phyloP scores from a whole-genome alignment of 2,797 vertebrate genomes.

The Nannoperca australis region DNA sequence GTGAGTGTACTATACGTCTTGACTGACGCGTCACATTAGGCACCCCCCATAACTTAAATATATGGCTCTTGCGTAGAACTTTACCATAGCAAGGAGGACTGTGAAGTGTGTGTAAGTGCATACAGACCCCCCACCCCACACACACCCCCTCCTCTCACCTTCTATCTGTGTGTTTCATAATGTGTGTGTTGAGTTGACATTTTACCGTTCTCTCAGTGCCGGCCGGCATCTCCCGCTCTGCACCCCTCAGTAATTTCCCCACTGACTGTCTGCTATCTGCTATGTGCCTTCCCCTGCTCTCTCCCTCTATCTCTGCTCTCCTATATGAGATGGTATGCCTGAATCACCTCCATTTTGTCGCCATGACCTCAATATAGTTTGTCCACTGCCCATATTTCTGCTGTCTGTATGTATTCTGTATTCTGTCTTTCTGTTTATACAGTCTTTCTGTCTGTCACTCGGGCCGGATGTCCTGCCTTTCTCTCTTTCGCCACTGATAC shows the following conservation, averaged over 20 bases:
- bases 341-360: slow-evolving; percentile 68
- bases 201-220: slow-evolving; percentile 60
- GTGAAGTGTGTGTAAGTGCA: not conserved
- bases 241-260: slow-evolving; percentile 77
- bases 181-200: slow-evolving; percentile 78
- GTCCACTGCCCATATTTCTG: slow-evolving; percentile 40
- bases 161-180: slow-evolving; percentile 52
- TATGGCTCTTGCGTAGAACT: slow-evolving; percentile 13
- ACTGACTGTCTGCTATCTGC: slow-evolving; percentile 74
- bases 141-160: not conserved
- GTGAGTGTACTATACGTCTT: slow-evolving; percentile 22
- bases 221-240: slow-evolving; percentile 50
- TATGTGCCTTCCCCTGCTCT: slow-evolving; percentile 47
- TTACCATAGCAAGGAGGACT: slow-evolving; percentile 14
- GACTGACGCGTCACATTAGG: slow-evolving; percentile 34
- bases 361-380: slow-evolving; percentile 66
- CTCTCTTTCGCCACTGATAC: slow-evolving; percentile 49
- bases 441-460: slow-evolving; percentile 27
- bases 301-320: slow-evolving; percentile 60
- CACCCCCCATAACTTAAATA: slow-evolving; percentile 27
- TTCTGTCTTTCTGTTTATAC: slow-evolving; percentile 25
- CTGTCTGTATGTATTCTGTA: not conserved
- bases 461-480: slow-evolving; percentile 13
- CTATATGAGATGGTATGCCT: slow-evolving; percentile 61
- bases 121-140: not conserved